phyloP scores from a whole-genome alignment of 2,113 vertebrate species.

The Cepphus grylle region DNA sequence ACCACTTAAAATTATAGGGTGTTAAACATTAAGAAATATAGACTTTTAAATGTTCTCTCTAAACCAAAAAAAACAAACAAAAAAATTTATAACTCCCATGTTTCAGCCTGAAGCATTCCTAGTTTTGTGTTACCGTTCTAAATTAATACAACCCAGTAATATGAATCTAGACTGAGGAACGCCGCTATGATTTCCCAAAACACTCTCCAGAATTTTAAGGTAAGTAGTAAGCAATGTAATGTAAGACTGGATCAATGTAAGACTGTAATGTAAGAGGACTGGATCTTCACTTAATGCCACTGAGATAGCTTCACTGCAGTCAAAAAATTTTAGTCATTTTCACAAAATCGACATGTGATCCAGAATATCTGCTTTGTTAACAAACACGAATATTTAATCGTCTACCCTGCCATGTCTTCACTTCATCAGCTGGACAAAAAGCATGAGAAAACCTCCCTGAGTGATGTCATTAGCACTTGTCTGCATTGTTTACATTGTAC shows the following conservation, averaged over 20 bases:
- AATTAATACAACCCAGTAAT: neutral
- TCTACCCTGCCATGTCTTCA: constrained; percentile 25
- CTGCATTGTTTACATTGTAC: neutral
- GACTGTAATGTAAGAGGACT: too few relatives aligned
- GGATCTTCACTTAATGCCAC: neutral
- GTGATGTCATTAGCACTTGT: neutral
- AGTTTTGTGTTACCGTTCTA: neutral
- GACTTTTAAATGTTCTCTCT: constrained; percentile 30
- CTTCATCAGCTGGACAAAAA: constrained; percentile 53
- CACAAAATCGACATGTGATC: neutral
- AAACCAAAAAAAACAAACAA: neutral
- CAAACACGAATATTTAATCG: constrained; percentile 44
- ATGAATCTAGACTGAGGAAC: neutral
- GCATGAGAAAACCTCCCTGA: constrained; percentile 51
- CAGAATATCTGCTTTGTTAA: constrained; percentile 11
- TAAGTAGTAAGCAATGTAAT: neutral
- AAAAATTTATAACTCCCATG: neutral
- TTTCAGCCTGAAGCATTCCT: neutral
- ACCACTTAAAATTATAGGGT: neutral
- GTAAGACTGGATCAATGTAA: too few relatives aligned
- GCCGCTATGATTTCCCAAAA: neutral
- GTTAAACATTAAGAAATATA: neutral
- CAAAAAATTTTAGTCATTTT: neutral
- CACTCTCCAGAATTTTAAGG: neutral
- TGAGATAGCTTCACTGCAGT: neutral